Percentiles rank a stretch among this genome's conserved stretches.
These are phyloP conservation scores for Connochaetes taurinus DNA, from an alignment of 2,113 vertebrate genomes.

Conservation along the genomic window DNA sequence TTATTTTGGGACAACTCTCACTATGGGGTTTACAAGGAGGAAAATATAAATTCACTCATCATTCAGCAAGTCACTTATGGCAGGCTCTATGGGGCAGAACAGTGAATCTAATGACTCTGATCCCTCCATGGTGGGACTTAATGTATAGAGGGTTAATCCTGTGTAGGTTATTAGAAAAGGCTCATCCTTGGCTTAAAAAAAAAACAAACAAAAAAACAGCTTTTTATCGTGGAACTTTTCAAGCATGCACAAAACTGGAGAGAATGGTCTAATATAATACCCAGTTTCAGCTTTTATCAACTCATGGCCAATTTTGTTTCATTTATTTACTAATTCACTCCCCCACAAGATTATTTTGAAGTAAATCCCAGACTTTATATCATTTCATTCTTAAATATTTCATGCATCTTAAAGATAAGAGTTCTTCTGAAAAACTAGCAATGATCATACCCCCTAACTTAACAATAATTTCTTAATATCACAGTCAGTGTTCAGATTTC, in stretches of 20 bases:
- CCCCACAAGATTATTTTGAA: background rate
- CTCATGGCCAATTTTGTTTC: background rate
- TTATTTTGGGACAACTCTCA: background rate
- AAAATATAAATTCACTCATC: background rate
- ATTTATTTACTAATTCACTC: background rate
- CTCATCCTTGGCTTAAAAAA: background rate
- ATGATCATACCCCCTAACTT: background rate
- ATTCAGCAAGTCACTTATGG: background rate
- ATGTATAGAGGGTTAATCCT: background rate
- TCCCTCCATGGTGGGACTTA: background rate
- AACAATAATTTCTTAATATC: background rate
- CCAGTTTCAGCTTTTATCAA: background rate
- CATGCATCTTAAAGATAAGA: background rate
- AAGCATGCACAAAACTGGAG: background rate
- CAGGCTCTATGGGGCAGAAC: background rate
- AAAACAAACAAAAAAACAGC: background rate
- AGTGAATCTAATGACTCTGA: background rate
- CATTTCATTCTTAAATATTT: constrained; percentile 23
- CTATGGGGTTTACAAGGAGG: background rate
- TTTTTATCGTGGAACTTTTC: background rate
- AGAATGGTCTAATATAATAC: background rate
- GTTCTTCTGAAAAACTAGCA: background rate
- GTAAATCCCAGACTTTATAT: background rate
- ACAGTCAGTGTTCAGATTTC: background rate
- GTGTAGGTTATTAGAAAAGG: background rate